phyloP scores from a whole-genome alignment of 2,888 invertebrate species.

The Cheilosia impressa region DNA sequence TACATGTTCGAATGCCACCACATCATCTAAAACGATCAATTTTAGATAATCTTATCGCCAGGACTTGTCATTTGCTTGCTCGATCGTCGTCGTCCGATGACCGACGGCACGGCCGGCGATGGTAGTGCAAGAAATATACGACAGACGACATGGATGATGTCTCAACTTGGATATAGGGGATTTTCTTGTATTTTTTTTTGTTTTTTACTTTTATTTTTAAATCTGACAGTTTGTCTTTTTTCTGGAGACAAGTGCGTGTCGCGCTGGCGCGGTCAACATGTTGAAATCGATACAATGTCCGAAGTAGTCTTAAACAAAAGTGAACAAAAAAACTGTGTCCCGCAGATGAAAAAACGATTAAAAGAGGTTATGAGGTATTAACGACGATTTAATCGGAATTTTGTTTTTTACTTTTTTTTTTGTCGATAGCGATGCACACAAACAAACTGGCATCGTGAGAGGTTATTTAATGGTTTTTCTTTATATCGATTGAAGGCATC shows the following conservation, averaged over 20 bases:
- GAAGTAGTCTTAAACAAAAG: constrained; percentile 65
- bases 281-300: constrained; percentile 75
- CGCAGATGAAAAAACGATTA: constrained; percentile 73
- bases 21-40: constrained; percentile 75
- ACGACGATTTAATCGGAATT: constrained; percentile 75
- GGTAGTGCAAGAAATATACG: constrained; percentile 25
- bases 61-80: constrained; percentile 69
- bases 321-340: constrained; percentile 51
- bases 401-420: constrained; percentile 57
- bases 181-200: constrained; percentile 42
- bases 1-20: constrained; percentile 75
- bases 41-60: constrained; percentile 74
- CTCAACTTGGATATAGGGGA: constrained; percentile 60
- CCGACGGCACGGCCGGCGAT: constrained; percentile 17
- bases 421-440: constrained; percentile 30
- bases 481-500: constrained; percentile 34
- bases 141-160: constrained; percentile 58
- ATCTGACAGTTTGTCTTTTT: constrained; percentile 74
- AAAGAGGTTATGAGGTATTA: constrained; percentile 74
- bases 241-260: constrained; percentile 69
- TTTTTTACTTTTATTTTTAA: constrained; percentile 53
- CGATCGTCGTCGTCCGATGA: constrained; percentile 45
- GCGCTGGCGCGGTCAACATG: constrained; percentile 69
- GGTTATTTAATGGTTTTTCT: constrained; percentile 53
- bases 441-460: constrained; percentile 42